Base-by-base conservation (phyloP, 1,140 invertebrate species). In the Patella vulgata region DNA sequence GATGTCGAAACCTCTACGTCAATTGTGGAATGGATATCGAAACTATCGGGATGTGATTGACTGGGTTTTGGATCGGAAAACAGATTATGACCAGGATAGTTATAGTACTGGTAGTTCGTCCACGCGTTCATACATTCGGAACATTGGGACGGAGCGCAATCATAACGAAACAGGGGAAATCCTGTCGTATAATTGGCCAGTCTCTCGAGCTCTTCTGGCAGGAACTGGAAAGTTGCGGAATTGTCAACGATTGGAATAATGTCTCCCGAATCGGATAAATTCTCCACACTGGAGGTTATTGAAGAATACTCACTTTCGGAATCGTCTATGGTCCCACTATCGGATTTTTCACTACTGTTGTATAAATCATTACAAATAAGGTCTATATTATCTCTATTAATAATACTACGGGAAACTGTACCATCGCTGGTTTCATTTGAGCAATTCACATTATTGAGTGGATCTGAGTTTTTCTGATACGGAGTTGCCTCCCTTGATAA, bases 291-390 rank as follows among this genome's bases (percentile, higher is more conserved):
- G 33, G 76, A 80, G 11, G 71, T 62, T 14, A 74, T 70, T 1
- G 80, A 80, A 12, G 73, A 75, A 52, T 75, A 74, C 57, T 78
- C 79, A 52, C 73, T 76, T 36, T 76, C 76, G 0, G 75, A 71
- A 30, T 76, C 76, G 14, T 74, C 71, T 3, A 50, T 50, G 25
- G 46, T 64, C 23, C 74, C 74, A 21, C 33, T 40, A 23, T 52
- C 42, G 11, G 68, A 60, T 23, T 66, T 48, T 44, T 68, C 66
- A n/a, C 70, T 74, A 55, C 47, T 62, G 31, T 70, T 78, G 57
- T 69, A 74, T 21, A 83, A 69, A 60, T 83, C 80, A 64, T 83
- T 83, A 66, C 81, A 82, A 42, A 83, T 83, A 17, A 83, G 59
- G 27, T 82, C 77, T 28, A 83, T 74, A 65, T 81, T 82, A 9